A percentile compares a stretch with the other conserved stretches of the same genome.
These are phyloP conservation scores for Musca vetustissima DNA, from an alignment of 1,140 invertebrate species.

Conservation along the genomic window DNA sequence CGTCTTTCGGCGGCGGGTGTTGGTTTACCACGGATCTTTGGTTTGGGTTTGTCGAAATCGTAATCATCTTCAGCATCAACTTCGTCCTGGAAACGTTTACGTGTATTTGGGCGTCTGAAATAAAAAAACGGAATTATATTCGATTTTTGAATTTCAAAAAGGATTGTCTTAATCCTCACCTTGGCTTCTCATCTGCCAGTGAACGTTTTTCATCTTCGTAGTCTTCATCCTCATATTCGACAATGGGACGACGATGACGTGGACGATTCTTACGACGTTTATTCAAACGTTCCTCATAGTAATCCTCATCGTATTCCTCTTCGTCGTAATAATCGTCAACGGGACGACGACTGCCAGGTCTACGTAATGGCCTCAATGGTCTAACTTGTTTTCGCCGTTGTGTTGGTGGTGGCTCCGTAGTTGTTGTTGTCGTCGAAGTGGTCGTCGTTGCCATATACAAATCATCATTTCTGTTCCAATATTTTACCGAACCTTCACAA, in stretches of 20 bases:
- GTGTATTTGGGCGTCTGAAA: constrained; percentile 23
- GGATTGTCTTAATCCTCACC: neutral
- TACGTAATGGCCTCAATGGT: constrained; percentile 57
- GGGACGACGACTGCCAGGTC: constrained; percentile 60
- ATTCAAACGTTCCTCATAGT: constrained; percentile 62
- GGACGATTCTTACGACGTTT: constrained; percentile 55
- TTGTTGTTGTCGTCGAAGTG: constrained; percentile 60
- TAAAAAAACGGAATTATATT: neutral
- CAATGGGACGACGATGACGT: constrained; percentile 59
- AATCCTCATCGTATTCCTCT: constrained; percentile 64
- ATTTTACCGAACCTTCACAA: constrained; percentile 82
- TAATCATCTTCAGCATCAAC: constrained; percentile 59
- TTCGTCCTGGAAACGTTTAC: constrained; percentile 49
- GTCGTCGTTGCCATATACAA: constrained; percentile 76
- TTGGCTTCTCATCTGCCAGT: constrained; percentile 29
- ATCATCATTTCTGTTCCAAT: constrained; percentile 84
- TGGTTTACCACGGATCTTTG: constrained; percentile 34
- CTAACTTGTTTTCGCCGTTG: constrained; percentile 39
- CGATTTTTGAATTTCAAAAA: neutral
- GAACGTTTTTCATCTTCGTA: constrained; percentile 29
- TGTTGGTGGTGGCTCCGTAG: constrained; percentile 54
- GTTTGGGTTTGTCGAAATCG: constrained; percentile 52
- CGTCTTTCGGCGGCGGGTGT: constrained; percentile 36
- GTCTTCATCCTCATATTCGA: constrained; percentile 60
- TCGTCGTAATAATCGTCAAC: constrained; percentile 69